A percentile compares a stretch with the other conserved stretches of the same genome.
Evolutionary conservation across 2,113 vertebrate genomes (phyloP).

Genomic region (Tretioscincus oriximinensis): DNA sequence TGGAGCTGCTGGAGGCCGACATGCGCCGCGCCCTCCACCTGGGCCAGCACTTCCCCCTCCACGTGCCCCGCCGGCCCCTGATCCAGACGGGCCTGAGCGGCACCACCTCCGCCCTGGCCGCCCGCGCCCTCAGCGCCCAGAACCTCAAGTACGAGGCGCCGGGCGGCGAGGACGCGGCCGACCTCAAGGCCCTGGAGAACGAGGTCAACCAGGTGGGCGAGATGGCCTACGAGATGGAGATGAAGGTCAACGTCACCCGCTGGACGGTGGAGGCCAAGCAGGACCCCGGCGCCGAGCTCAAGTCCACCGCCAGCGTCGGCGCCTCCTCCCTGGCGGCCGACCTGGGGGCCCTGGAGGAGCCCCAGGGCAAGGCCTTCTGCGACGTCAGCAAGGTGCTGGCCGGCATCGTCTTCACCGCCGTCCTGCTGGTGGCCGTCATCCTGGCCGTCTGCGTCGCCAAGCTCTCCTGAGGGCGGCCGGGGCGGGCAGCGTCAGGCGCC

Average conservation of each 20-base stretch:
- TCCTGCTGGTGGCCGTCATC: constrained; percentile 84
- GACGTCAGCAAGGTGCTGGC: constrained; percentile 82
- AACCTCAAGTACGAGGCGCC: constrained; percentile 91
- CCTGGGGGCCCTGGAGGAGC: constrained; percentile 82
- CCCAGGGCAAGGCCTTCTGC: constrained; percentile 73
- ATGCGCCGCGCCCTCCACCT: constrained; percentile 91
- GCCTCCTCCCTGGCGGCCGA: constrained; percentile 84
- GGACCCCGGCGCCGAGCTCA: constrained; percentile 89
- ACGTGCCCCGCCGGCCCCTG: constrained; percentile 86
- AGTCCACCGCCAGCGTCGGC: constrained; percentile 81
- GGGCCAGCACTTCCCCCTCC: constrained; percentile 89
- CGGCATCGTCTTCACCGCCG: constrained; percentile 82
- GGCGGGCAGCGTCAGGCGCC: neutral
- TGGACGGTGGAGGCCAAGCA: constrained; percentile 96
- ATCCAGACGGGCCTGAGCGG: constrained; percentile 94
- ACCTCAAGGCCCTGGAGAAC: constrained; percentile 84
- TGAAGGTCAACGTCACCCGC: constrained; percentile 96
- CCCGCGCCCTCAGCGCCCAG: constrained; percentile 89
- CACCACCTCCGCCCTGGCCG: constrained; percentile 82
- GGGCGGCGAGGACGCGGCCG: constrained; percentile 84
- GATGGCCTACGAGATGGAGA: constrained; percentile 98
- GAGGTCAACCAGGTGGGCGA: constrained; percentile 90
- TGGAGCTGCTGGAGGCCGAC: constrained; percentile 95
- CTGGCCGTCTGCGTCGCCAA: constrained; percentile 89
- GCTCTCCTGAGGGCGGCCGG: constrained; percentile 73